Evolutionary conservation across 2,888 invertebrate genomes (phyloP), one percentile per base, ranked within the genome.

Genomic region (Notodonta dromedarius): DNA sequence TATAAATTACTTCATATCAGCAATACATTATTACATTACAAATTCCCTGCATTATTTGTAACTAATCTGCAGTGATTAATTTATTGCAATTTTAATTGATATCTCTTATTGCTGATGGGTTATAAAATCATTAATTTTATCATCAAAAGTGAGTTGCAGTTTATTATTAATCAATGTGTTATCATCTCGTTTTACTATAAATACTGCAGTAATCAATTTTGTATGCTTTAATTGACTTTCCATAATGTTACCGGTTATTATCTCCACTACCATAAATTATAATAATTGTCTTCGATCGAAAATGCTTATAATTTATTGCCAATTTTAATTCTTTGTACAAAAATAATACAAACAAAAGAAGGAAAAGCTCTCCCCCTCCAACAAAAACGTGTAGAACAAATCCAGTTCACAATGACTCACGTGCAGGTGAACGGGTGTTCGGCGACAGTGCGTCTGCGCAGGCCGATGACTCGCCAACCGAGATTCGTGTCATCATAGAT

Each of bases 361-460:
- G 14, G 5, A 16, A 16, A 50, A 50, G 16, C 14, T 50, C 50
- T 57, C 63, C 69, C 69, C 69, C 67, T 62, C 13, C 46, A 48
- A 32, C 57, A 50, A 50, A 50, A 50, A 16, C 16, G 16, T 50
- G 12, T 16, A 50, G 48, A 16, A 16, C 50, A 48, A 9, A 55
- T 64, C 44, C 55, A 48, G 51, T 50, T 46, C 55, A 56, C n/a
- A 39, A 62, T 81, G 80, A 81, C 61, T 81, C 82, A 81, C 52
- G 62, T 71, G 73, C 77, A 80, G 80, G 80, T 81, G 77, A 78
- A 64, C 69, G 58, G 57, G 69, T 67, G 69, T 59, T 57, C 58
- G 71, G 74, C 77, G 78, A 65, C 78, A 16, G 62, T 58, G 57
- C 67, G 81, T 80, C 81, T 78, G 69, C 70, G 62, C 69, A 57